phyloP scores from a whole-genome alignment of 2,113 vertebrate species.

The Gopherus flavomarginatus region DNA sequence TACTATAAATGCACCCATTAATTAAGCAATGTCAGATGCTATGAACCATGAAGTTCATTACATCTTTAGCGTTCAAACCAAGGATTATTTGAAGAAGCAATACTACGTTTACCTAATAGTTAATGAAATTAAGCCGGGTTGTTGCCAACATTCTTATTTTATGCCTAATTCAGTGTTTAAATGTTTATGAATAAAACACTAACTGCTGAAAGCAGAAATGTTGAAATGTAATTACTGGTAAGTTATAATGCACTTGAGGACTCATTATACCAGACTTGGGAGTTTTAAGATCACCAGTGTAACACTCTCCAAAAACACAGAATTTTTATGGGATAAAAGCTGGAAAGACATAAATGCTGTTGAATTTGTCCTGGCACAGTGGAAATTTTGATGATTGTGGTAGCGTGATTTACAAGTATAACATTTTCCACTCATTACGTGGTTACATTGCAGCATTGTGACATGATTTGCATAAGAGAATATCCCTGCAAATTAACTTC shows the following conservation, averaged over 20 bases:
- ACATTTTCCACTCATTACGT: conserved; percentile 94
- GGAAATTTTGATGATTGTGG: conserved; percentile 93
- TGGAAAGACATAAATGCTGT: conserved; percentile 84
- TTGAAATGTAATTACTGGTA: conserved; percentile 88
- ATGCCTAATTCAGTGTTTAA: conserved; percentile 86
- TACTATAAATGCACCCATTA: conserved; percentile 99
- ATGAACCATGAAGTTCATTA: conserved; percentile 99
- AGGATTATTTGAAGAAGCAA: conserved; percentile 97
- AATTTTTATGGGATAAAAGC: conserved; percentile 83
- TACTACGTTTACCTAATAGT: conserved; percentile 92
- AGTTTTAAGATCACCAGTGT: conserved; percentile 83
- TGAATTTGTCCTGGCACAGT: conserved; percentile 91
- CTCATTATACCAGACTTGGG: conserved; percentile 85
- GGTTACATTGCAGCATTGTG: conserved; percentile 89
- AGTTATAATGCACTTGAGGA: conserved; percentile 87
- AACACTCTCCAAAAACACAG: conserved; percentile 81
- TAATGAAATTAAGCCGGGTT: conserved; percentile 88
- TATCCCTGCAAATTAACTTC: conserved; percentile 89
- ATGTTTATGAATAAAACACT: conserved; percentile 89
- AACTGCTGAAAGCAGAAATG: conserved; percentile 86
- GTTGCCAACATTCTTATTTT: conserved; percentile 87
- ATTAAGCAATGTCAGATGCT: conserved; percentile 99
- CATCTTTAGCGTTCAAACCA: conserved; percentile 98
- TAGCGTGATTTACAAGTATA: conserved; percentile 92
- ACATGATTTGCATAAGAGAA: conserved; percentile 98